Base-by-base conservation (phyloP, 2,113 vertebrate genomes). In the Pelodiscus sinensis region DNA sequence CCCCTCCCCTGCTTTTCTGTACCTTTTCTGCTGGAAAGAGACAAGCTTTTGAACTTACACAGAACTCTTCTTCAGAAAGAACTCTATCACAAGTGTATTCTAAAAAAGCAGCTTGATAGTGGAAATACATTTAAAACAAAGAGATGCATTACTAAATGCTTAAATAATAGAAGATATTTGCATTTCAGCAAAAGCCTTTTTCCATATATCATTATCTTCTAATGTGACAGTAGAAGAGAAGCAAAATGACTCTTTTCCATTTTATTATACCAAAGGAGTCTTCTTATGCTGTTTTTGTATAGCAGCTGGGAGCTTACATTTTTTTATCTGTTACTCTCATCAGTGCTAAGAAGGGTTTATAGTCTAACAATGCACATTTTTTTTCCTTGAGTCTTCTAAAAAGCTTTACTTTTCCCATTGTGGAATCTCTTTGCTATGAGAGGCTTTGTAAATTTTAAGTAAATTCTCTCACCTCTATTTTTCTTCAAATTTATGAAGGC, bases 281-380 rank as follows among this genome's bases (percentile, higher is more conserved):
- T 83, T 88, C 27, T 90, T 82, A 52, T 51, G 51, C 77, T 0
- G 2, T 44, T 75, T 88, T 92, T 87, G 86, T 52, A 35, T 57
- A 24, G 81, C 14, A 82, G 16, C 11, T 84, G 55, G 9, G 5
- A 89, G 29, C 12, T 90, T 73, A 77, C 18, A 68, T 57, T 65
- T 95, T 85, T 57, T 79, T 79, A 92, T 60, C 71, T 90, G 84
- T 56, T 75, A 38, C 24, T 68, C 71, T 87, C 65, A 89, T 86
- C 77, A 79, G 16, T 65, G 77, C n/a, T 81, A 88, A 57, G 55
- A 83, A 84, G 54, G 22, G 75, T 85, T 95, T 81, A 65, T 13
- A 73, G 38, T 79, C 57, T 89, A 87, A 68, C 3, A 75, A 73
- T 18, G 31, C 9, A 58, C 7, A 12, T 50, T 8, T 52, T 91